A percentile compares a stretch with the other conserved stretches of the same genome.
These are phyloP conservation scores for Crax fasciolata DNA, from an alignment of 2,797 vertebrate species.

Conservation along the genomic window DNA sequence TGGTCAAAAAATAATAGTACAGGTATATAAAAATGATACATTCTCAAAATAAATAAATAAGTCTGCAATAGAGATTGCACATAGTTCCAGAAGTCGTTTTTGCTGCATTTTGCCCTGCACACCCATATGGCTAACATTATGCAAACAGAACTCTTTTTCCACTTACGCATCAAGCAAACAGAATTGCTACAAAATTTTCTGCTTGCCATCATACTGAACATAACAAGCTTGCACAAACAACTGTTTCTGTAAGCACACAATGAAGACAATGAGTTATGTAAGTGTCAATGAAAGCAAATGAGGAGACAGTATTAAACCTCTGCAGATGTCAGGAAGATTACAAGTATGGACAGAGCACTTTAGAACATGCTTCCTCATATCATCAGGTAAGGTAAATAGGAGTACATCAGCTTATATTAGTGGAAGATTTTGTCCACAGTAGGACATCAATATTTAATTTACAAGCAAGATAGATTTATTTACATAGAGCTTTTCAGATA, in stretches of 20 bases:
- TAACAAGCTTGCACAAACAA: neutral
- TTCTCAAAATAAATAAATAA: neutral
- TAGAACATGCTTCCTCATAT: neutral
- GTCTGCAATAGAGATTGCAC: neutral
- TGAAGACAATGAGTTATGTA: neutral
- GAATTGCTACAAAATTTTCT: neutral
- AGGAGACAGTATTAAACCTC: neutral
- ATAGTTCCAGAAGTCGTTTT: neutral
- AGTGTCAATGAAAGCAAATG: neutral
- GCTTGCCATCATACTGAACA: neutral
- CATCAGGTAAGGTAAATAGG: neutral
- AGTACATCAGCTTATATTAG: neutral
- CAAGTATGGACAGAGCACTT: neutral
- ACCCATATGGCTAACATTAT: neutral
- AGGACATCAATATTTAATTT: neutral
- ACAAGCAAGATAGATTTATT: neutral
- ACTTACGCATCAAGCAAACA: neutral
- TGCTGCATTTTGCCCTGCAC: neutral
- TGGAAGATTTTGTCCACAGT: neutral
- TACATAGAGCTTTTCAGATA: neutral
- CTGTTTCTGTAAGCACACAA: neutral
- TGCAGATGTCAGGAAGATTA: neutral
- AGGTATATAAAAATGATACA: neutral
- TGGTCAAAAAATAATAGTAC: neutral
- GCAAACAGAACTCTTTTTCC: neutral